Conservation (phyloP, 2,113 vertebrate genomes). For the Corynorhinus townsendii region DNA sequence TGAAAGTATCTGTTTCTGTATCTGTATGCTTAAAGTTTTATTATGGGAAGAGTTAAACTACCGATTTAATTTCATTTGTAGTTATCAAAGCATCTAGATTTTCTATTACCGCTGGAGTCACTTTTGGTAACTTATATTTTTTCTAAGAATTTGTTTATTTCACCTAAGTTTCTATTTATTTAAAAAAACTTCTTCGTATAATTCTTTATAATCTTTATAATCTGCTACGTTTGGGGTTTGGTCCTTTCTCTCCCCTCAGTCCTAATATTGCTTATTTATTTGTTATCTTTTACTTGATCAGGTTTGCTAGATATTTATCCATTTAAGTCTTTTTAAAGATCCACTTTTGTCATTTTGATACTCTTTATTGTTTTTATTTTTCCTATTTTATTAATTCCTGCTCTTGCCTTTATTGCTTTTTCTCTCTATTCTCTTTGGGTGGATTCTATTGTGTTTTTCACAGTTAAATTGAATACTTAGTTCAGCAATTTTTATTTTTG, state of each 20-base stretch:
- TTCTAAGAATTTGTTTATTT: conserved; percentile 11
- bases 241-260: not conserved
- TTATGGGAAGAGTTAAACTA: not conserved
- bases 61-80: not conserved
- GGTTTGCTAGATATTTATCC: not conserved
- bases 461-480: not conserved
- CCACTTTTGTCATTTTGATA: not conserved
- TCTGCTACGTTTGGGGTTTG: not conserved
- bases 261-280: not conserved
- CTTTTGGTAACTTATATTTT: not conserved
- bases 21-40: not conserved
- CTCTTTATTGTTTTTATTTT: not conserved
- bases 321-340: not conserved
- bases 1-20: conserved; percentile 3
- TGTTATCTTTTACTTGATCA: not conserved
- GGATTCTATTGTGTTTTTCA: not conserved
- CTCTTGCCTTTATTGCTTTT: not conserved
- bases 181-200: not conserved
- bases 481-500: not conserved
- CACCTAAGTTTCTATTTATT: not conserved
- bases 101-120: not conserved
- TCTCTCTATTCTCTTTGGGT: not conserved
- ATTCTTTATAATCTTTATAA: not conserved
- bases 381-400: not conserved
- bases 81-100: not conserved